Evolutionary conservation across 1,140 invertebrate species (phyloP).

Genomic region (Hyles vespertilio): DNA sequence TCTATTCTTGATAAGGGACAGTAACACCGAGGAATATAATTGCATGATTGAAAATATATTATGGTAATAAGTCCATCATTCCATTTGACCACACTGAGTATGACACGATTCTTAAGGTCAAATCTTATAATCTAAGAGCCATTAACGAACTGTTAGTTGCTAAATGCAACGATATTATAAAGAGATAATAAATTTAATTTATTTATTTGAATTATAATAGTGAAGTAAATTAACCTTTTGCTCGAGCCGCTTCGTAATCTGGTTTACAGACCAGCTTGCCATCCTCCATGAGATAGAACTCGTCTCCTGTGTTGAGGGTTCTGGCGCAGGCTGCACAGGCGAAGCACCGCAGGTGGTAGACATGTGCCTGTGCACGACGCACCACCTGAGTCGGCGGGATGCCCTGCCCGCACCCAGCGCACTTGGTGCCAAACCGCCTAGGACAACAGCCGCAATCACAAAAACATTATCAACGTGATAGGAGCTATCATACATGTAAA

Average conservation of each 20-base stretch:
- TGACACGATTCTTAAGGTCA: too few relatives aligned
- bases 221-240: conserved; percentile 82
- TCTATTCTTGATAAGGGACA: too few relatives aligned
- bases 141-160: too few relatives aligned
- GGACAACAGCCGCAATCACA: conserved; percentile 75
- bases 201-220: background rate
- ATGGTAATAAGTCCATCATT: too few relatives aligned
- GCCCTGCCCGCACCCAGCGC: conserved; percentile 96
- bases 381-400: conserved; percentile 98
- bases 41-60: too few relatives aligned
- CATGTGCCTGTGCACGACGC: conserved; percentile 93
- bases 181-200: too few relatives aligned
- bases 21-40: too few relatives aligned
- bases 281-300: conserved; percentile 99
- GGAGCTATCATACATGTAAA: background rate
- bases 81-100: too few relatives aligned
- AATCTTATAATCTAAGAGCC: too few relatives aligned
- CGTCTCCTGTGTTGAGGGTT: conserved; percentile 97
- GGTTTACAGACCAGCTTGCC: conserved; percentile 97
- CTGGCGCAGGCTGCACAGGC: conserved; percentile 96
- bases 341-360: conserved; percentile 98
- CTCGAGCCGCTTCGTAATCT: conserved; percentile 96
- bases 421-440: conserved; percentile 98
- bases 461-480: conserved; percentile 72
- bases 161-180: too few relatives aligned